phyloP scores from a whole-genome alignment of 35 echinoderm and acorn worm species.

The Nesometra sesokonis region DNA sequence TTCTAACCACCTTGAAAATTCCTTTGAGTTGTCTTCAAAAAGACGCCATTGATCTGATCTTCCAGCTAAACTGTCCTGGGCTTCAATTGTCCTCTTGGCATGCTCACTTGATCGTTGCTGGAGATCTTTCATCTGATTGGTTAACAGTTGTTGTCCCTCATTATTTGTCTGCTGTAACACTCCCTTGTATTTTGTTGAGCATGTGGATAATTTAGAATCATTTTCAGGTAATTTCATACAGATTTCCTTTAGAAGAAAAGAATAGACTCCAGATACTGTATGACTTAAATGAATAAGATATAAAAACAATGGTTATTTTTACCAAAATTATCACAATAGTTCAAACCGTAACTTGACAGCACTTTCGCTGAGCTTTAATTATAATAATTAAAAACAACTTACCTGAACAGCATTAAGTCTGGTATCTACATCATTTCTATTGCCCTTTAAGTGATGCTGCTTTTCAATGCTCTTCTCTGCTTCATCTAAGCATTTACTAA shows the following conservation, averaged over 20 bases:
- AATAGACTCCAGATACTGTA: background rate
- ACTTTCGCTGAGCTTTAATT: too few species aligned
- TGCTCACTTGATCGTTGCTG: constrained; percentile 5
- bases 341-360: too few species aligned
- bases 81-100: background rate
- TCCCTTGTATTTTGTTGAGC: background rate
- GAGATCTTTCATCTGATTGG: background rate
- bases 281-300: too few species aligned
- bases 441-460: background rate
- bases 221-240: background rate
- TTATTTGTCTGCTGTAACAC: background rate
- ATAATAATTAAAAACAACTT: background rate
- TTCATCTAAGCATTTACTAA: background rate
- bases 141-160: background rate
- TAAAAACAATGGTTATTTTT: too few species aligned
- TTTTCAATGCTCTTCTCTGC: background rate
- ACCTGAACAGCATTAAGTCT: background rate
- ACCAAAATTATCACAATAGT: too few species aligned
- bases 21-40: constrained; percentile 8
- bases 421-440: background rate
- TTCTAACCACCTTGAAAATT: background rate
- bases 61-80: background rate
- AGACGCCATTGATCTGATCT: constrained; percentile 1
- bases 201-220: background rate
- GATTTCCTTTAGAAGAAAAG: background rate